Evolutionary conservation across 2,888 invertebrate genomes (phyloP).

Genomic region (Drosophila kanekoi): DNA sequence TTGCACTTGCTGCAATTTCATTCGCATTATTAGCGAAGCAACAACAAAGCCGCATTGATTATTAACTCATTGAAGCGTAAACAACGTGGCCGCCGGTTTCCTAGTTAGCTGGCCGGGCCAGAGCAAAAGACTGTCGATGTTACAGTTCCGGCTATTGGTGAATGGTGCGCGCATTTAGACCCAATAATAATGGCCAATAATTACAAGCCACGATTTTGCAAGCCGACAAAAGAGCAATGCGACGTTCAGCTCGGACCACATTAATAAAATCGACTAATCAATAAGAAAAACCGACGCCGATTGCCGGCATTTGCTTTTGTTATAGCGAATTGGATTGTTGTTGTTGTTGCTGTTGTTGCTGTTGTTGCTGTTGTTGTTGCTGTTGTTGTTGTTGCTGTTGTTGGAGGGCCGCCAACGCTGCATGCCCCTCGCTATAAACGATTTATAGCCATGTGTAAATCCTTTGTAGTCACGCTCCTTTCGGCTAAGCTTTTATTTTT

Average conservation of each 20-base stretch:
- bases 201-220: slow-evolving; percentile 78
- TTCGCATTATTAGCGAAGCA: slow-evolving; percentile 59
- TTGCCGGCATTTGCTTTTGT: slow-evolving; percentile 50
- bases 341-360: slow-evolving; percentile 18
- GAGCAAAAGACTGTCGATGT: slow-evolving; percentile 26
- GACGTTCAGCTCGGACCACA: slow-evolving; percentile 23
- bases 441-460: slow-evolving; percentile 73
- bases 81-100: slow-evolving; percentile 51
- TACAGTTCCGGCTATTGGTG: slow-evolving; percentile 74
- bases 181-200: slow-evolving; percentile 77
- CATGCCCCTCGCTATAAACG: slow-evolving; percentile 32
- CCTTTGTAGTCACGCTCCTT: slow-evolving; percentile 71
- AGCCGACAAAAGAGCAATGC: slow-evolving; percentile 54
- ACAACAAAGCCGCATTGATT: slow-evolving; percentile 50
- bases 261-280: slow-evolving; percentile 70
- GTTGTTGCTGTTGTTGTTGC: slow-evolving; percentile 4
- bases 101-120: slow-evolving; percentile 42
- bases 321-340: slow-evolving; percentile 18
- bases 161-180: slow-evolving; percentile 57
- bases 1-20: slow-evolving; percentile 67
- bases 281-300: slow-evolving; percentile 50
- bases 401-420: slow-evolving; percentile 28
- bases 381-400: slow-evolving; percentile 19
- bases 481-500: slow-evolving; percentile 34
- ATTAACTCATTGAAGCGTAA: slow-evolving; percentile 67